phyloP scores from a whole-genome alignment of 2,888 invertebrate species.

The Adelognathus sp. region DNA sequence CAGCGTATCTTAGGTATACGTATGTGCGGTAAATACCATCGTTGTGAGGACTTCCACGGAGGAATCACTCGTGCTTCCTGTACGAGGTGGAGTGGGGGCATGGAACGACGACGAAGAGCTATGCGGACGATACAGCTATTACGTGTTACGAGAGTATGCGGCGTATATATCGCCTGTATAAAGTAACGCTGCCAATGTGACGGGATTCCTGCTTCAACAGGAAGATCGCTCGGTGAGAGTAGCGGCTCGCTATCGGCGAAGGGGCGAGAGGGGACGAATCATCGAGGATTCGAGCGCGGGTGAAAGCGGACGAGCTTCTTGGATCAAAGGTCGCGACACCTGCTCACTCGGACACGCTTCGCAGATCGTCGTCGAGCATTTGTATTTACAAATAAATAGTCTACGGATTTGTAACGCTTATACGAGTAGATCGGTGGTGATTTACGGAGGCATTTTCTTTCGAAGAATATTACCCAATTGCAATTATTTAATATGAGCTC shows the following conservation, averaged over 20 bases:
- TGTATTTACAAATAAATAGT: not conserved
- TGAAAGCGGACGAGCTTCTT: slow-evolving; percentile 58
- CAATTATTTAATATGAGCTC: not conserved
- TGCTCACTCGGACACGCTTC: slow-evolving; percentile 50
- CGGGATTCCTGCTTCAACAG: slow-evolving; percentile 49
- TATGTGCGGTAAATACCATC: slow-evolving; percentile 17
- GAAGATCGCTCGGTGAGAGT: slow-evolving; percentile 58
- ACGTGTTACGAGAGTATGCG: slow-evolving; percentile 40
- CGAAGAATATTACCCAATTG: not conserved
- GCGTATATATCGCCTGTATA: not conserved
- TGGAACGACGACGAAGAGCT: slow-evolving; percentile 34
- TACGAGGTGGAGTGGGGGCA: not conserved
- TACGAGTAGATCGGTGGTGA: not conserved
- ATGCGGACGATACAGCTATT: slow-evolving; percentile 6
- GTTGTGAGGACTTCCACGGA: slow-evolving; percentile 29
- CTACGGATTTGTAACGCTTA: not conserved
- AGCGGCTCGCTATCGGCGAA: slow-evolving; percentile 8
- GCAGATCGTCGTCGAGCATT: not conserved
- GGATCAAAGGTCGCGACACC: slow-evolving; percentile 65
- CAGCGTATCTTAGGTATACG: slow-evolving; percentile 24
- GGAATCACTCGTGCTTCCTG: slow-evolving; percentile 46
- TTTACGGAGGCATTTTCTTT: not conserved
- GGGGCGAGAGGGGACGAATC: slow-evolving; percentile 13
- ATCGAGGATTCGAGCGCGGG: slow-evolving; percentile 58
- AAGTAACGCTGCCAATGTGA: slow-evolving; percentile 9